Evolutionary conservation across 92 coral and sea anemone genomes (phyloP).

Genomic region (Diadumene lineata): DNA sequence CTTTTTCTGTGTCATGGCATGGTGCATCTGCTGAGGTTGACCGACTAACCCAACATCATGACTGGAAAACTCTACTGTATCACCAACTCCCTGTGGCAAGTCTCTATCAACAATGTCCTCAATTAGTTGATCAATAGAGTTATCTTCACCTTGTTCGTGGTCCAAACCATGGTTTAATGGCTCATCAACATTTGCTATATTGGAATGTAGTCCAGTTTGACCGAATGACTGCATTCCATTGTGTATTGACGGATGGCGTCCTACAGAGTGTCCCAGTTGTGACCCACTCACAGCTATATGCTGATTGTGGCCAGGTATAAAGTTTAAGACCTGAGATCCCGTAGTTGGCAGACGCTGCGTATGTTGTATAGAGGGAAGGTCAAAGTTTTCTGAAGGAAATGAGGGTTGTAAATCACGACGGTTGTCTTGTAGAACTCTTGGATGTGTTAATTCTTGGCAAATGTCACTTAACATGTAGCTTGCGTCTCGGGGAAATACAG

Average conservation of each 20-base stretch:
- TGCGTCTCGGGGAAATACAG: slow-evolving; percentile 76
- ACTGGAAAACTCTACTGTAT: slow-evolving; percentile 7
- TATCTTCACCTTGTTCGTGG: slow-evolving; percentile 57
- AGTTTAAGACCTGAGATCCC: slow-evolving; percentile 25
- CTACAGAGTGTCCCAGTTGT: slow-evolving; percentile 29
- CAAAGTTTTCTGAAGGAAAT: slow-evolving; percentile 93
- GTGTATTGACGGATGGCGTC: slow-evolving; percentile 35
- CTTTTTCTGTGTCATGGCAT: slow-evolving; percentile 31
- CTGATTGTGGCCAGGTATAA: slow-evolving; percentile 29
- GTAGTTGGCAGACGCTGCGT: slow-evolving; percentile 42
- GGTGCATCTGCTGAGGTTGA: slow-evolving; percentile 43
- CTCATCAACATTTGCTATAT: slow-evolving; percentile 46
- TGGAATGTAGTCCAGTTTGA: slow-evolving; percentile 49
- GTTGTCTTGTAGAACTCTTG: slow-evolving; percentile 36
- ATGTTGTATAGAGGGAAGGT: slow-evolving; percentile 86
- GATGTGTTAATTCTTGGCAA: slow-evolving; percentile 63
- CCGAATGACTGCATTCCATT: slow-evolving; percentile 49
- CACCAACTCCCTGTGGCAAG: slow-evolving; percentile 86
- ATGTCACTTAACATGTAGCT: slow-evolving; percentile 62
- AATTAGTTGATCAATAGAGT: slow-evolving; percentile 79
- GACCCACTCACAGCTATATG: slow-evolving; percentile 22
- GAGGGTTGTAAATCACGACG: slow-evolving; percentile 73
- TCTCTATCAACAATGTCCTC: slow-evolving; percentile 97
- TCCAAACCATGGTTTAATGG: slow-evolving; percentile 50
- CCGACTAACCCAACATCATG: background rate